phyloP scores from a whole-genome alignment of 2,113 vertebrate genomes.

The Otocyon megalotis region DNA sequence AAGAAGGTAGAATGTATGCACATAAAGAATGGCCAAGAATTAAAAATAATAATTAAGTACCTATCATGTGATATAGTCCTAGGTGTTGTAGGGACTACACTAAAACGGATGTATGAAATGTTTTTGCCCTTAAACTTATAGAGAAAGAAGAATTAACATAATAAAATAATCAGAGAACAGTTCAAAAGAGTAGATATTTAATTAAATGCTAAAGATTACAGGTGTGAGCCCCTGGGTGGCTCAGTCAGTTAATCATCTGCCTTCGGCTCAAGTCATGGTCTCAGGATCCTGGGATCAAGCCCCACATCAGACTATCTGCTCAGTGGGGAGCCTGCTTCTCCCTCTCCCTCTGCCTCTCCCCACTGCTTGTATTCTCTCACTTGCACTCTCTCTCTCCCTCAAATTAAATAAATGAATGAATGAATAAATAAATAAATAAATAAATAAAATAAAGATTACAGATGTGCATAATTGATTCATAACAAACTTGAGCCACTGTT shows the following conservation, averaged over 20 bases:
- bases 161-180: constrained; percentile 40
- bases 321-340: no score
- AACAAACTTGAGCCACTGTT: constrained; percentile 24
- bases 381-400: no score
- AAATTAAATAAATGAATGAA: no score
- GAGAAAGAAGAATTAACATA: not conserved
- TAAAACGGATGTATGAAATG: not conserved
- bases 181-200: constrained; percentile 30
- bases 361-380: no score
- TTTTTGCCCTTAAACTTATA: constrained; percentile 17
- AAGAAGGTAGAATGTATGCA: not conserved
- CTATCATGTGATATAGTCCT: not conserved
- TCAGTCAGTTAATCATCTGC: no score
- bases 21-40: constrained; percentile 27
- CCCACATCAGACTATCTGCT: no score
- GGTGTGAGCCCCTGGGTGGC: not conserved
- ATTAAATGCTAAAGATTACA: constrained; percentile 49
- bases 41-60: not conserved
- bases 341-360: no score
- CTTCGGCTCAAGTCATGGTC: no score
- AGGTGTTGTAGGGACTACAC: not conserved
- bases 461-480: not conserved
- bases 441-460: no score
- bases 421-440: no score
- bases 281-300: no score